Percentiles rank a stretch among this genome's conserved stretches.
Evolutionary conservation across 2,888 invertebrate species (phyloP).

Genomic region (Melieria picta): DNA sequence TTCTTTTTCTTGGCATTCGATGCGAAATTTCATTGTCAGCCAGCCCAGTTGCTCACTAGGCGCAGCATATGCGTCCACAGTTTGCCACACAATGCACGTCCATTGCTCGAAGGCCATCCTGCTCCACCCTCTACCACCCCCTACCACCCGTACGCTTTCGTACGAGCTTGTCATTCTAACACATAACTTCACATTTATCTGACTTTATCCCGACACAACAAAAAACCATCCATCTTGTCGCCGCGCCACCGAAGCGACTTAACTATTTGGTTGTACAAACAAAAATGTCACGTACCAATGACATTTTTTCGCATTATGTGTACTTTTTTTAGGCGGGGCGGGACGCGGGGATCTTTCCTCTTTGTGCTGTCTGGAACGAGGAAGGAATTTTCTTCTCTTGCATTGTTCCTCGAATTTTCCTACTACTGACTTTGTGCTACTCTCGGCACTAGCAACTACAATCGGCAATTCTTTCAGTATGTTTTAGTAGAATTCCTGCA

Average conservation of each 20-base stretch:
- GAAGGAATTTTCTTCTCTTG: not conserved
- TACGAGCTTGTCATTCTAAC: no score
- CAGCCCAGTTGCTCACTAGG: no score
- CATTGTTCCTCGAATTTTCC: not conserved
- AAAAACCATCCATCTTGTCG: constrained; percentile 8
- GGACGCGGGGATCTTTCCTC: not conserved
- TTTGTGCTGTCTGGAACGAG: not conserved
- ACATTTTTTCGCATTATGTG: constrained; percentile 55
- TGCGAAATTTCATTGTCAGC: no score
- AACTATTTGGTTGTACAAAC: constrained; percentile 26
- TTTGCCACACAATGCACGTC: no score
- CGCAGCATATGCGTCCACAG: no score
- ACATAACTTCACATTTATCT: no score
- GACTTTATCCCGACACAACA: no score
- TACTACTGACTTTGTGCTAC: not conserved
- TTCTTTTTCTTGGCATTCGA: no score
- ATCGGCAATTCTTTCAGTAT: not conserved
- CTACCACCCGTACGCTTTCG: no score
- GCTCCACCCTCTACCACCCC: no score
- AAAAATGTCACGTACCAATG: constrained; percentile 52
- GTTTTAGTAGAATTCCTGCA: not conserved
- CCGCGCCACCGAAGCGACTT: not conserved
- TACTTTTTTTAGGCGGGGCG: not conserved
- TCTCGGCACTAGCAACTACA: not conserved
- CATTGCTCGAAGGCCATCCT: no score